Conservation (phyloP, 2,797 vertebrate species). For the Thripadectes ignobilis region DNA sequence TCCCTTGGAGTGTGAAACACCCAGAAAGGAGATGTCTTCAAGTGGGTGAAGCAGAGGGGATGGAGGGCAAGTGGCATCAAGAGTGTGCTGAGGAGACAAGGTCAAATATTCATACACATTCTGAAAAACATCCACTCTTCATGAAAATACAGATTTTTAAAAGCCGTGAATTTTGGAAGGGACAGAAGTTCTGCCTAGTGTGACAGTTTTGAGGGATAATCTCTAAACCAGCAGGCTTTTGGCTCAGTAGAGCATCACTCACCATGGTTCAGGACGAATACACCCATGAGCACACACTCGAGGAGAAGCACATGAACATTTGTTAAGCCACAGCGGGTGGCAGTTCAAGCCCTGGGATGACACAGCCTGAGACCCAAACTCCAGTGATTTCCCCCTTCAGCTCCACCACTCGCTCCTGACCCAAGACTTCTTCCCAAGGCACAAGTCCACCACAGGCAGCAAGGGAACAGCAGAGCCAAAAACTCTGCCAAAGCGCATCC, state of each 20-base stretch:
- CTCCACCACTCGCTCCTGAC: background rate
- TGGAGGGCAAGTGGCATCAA: background rate
- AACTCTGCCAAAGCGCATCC: rapidly evolving
- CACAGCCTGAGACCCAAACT: background rate
- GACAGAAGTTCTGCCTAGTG: background rate
- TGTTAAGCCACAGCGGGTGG: rapidly evolving
- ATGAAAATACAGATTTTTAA: background rate
- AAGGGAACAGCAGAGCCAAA: background rate
- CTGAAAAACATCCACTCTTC: background rate
- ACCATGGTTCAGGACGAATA: background rate
- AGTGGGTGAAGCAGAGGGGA: background rate
- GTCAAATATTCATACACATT: background rate
- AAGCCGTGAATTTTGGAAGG: background rate
- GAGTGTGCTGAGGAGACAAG: background rate
- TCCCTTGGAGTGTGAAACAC: background rate
- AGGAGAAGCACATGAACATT: background rate
- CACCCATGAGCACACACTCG: background rate
- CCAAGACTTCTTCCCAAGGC: background rate
- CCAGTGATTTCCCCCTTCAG: background rate
- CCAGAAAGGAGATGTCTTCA: background rate
- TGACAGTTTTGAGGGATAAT: background rate
- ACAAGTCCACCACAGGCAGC: background rate
- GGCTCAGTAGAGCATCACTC: background rate
- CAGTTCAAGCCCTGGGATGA: background rate
- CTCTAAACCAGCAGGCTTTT: background rate